Evolutionary conservation across 2,797 vertebrate genomes (phyloP), one percentile per base, ranked within the genome.

Genomic region (Triplophysa yarkandensis): DNA sequence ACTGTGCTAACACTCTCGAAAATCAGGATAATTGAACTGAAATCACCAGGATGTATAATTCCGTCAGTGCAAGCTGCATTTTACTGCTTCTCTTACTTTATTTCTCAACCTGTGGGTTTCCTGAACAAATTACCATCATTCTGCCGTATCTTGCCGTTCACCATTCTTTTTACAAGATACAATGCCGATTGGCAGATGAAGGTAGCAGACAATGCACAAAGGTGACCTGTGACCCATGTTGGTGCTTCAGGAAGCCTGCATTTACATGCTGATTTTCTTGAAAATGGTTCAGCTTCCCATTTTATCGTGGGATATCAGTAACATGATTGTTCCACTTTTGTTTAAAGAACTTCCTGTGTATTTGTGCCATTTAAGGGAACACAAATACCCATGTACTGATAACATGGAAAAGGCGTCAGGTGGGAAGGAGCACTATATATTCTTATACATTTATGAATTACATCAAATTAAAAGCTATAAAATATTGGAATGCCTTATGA

Each of bases 271-370:
- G 54, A 44, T 65, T 65, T 74, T 64, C 71, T 28, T 66, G 62
- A 74, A 74, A 74, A 58, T 74, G 71, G 52, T 74, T 74, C 48
- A 25, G 62, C 62, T 74, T 74, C 25, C 46, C 5, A 50, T 65
- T 74, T 74, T 66, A 66, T 74, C 71, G 58, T 58, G 39, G 34
- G 25, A 65, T 65, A 73, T 65, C 71, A 44, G 36, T 73, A 36
- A 65, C 61, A 73, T 17, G 36, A 57, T 65, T 73, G 61, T 55
- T 73, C 27, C 28, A n/a, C 27, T n/a, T 58, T 27, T 34, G 27
- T 72, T 52, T 52, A 50, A 62, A 48, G 43, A 71, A 71, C 68
- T 48, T 61, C 43, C 43, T 60, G 10, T 58, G 41, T 48, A 30
- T 34, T 48, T 71, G 5, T 50, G 46, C 11, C 34, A 14, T 39